phyloP scores from a whole-genome alignment of 2,113 vertebrate species.

The Tragulus kanchil region DNA sequence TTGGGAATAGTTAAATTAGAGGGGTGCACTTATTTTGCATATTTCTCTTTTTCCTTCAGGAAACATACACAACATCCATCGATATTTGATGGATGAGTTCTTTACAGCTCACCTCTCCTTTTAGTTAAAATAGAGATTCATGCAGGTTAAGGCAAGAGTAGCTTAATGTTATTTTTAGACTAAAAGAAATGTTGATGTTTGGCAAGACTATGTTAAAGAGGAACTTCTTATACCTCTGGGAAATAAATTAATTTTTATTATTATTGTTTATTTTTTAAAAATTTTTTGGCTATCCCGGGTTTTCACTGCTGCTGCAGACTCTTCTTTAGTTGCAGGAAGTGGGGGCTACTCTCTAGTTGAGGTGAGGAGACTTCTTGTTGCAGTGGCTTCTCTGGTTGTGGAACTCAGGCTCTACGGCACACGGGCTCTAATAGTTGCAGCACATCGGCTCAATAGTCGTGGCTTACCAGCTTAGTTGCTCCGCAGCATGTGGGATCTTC shows the following conservation, averaged over 20 bases:
- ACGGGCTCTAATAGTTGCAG: too few relatives aligned
- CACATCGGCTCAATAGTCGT: too few relatives aligned
- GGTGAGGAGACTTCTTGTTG: too few relatives aligned
- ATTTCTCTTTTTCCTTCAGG: not conserved
- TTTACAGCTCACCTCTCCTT: not conserved
- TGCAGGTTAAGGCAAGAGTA: not conserved
- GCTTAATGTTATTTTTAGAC: not conserved
- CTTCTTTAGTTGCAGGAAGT: too few relatives aligned
- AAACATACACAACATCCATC: not conserved
- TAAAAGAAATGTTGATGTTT: not conserved
- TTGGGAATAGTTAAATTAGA: not conserved
- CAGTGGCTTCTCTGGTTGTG: too few relatives aligned
- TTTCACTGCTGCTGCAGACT: too few relatives aligned
- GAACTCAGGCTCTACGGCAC: too few relatives aligned
- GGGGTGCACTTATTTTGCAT: not conserved
- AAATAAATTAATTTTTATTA: conserved; percentile 7
- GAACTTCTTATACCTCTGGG: not conserved
- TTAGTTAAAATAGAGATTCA: not conserved
- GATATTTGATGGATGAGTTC: not conserved
- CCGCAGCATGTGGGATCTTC: too few relatives aligned
- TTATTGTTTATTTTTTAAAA: too few relatives aligned
- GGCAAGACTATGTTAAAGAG: conserved; percentile 15
- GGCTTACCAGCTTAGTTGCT: too few relatives aligned
- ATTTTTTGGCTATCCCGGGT: too few relatives aligned
- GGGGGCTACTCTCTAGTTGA: too few relatives aligned